These are phyloP conservation scores for Junco hyemalis DNA, from an alignment of 2,113 vertebrate genomes.

Conservation along the genomic window DNA sequence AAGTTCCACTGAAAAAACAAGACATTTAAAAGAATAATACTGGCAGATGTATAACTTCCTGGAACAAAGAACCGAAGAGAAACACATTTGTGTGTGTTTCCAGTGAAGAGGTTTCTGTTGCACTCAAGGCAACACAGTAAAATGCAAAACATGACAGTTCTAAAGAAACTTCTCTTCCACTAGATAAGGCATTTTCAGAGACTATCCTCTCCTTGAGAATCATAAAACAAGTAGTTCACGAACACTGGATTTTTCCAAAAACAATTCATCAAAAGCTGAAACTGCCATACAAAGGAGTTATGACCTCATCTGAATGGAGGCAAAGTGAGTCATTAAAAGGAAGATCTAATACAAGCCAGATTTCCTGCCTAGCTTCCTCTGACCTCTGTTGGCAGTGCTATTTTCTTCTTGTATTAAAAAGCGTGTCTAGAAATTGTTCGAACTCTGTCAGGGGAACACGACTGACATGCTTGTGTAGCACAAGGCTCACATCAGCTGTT, in stretches of 20 bases:
- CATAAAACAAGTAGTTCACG: not conserved
- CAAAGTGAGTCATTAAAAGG: slow-evolving; percentile 23
- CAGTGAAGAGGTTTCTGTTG: not conserved
- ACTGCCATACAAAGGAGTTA: not conserved
- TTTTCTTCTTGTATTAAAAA: not conserved
- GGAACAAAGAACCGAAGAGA: not conserved
- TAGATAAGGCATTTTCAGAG: not conserved
- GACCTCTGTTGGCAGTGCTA: not conserved
- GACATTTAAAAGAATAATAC: not conserved
- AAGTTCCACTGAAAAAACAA: not conserved
- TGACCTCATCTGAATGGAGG: slow-evolving; percentile 1
- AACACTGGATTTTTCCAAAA: not conserved
- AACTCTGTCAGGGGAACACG: not conserved
- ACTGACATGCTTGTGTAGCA: accelerated
- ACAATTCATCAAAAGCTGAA: not conserved
- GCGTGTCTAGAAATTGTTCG: not conserved
- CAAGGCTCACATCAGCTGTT: not conserved
- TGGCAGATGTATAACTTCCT: not conserved
- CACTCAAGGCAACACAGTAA: not conserved
- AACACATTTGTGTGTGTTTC: not conserved
- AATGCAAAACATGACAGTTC: not conserved
- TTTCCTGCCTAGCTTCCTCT: slow-evolving; percentile 31
- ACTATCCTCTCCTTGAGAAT: not conserved
- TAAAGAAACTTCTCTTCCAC: not conserved
- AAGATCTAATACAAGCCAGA: slow-evolving; percentile 22